Evolutionary conservation across 2,888 invertebrate species (phyloP).

Genomic region (Eupithecia inturbata): DNA sequence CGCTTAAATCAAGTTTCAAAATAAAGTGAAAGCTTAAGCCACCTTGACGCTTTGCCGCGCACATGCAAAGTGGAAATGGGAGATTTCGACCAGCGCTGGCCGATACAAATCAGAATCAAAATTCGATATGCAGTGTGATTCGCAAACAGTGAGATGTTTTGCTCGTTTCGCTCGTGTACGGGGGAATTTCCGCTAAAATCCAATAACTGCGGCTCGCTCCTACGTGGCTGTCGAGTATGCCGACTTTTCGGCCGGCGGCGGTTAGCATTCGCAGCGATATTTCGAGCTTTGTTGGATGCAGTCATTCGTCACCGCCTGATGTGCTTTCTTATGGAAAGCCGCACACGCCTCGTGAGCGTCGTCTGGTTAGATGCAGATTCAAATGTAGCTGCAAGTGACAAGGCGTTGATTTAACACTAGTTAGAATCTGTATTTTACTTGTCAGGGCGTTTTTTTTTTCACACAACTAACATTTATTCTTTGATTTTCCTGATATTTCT

Average conservation of each 20-base stretch:
- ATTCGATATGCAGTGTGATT: constrained; percentile 74
- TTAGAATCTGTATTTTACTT: background rate
- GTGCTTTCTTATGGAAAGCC: constrained; percentile 22
- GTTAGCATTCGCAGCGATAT: constrained; percentile 43
- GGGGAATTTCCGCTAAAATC: constrained; percentile 79
- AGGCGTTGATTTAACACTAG: background rate
- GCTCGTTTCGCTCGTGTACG: constrained; percentile 61
- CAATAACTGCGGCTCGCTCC: constrained; percentile 65
- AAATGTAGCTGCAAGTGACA: background rate
- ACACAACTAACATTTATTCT: too few relatives aligned
- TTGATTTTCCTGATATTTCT: background rate
- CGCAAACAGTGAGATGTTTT: constrained; percentile 65
- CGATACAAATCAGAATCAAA: constrained; percentile 75
- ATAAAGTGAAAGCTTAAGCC: background rate
- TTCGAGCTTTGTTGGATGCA: constrained; percentile 40
- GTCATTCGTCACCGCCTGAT: constrained; percentile 32
- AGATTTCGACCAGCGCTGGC: constrained; percentile 36
- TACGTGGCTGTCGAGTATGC: constrained; percentile 28
- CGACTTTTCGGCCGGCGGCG: constrained; percentile 48
- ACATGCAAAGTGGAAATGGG: constrained; percentile 27
- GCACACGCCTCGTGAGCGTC: constrained; percentile 9
- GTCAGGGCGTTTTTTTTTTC: background rate
- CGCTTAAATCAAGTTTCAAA: background rate
- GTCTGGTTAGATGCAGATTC: background rate
- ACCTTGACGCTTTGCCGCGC: background rate